Conservation (phyloP, 2,113 vertebrate species). For the Morone chrysops region DNA sequence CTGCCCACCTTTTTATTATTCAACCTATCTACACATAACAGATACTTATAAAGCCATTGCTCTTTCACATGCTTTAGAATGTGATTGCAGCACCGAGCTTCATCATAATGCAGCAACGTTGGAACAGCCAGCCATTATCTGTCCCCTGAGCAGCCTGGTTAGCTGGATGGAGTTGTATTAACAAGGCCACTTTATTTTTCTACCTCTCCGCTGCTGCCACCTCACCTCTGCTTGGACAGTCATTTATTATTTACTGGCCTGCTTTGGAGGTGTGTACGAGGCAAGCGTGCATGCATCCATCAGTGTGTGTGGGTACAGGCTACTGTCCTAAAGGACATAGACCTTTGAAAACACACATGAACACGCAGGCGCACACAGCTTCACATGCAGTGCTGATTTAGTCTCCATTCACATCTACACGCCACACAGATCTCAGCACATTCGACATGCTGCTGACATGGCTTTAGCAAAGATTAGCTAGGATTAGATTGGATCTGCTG, state of each 20-base stretch:
- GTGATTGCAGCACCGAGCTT: slow-evolving; percentile 39
- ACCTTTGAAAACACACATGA: slow-evolving; percentile 12
- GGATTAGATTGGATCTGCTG: slow-evolving; percentile 79
- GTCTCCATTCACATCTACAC: not conserved
- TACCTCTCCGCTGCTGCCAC: slow-evolving; percentile 53
- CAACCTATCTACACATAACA: slow-evolving; percentile 36
- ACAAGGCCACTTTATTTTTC: slow-evolving; percentile 72
- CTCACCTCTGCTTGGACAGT: slow-evolving; percentile 55
- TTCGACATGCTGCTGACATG: slow-evolving; percentile 65
- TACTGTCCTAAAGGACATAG: not conserved
- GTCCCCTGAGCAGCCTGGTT: slow-evolving; percentile 57
- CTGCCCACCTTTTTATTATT: slow-evolving; percentile 43
- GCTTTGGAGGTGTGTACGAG: slow-evolving; percentile 72
- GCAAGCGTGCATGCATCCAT: slow-evolving; percentile 65
- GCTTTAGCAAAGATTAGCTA: slow-evolving; percentile 74
- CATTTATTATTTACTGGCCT: slow-evolving; percentile 76
- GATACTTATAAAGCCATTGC: slow-evolving; percentile 41
- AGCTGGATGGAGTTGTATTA: slow-evolving; percentile 69
- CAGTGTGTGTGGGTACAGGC: slow-evolving; percentile 36
- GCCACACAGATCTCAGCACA: slow-evolving; percentile 14
- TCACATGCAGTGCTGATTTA: not conserved
- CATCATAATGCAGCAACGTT: slow-evolving; percentile 67
- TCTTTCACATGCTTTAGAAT: slow-evolving; percentile 29
- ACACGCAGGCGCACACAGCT: not conserved
- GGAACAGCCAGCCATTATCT: slow-evolving; percentile 65